phyloP scores from a whole-genome alignment of 2,888 invertebrate genomes.

The Exocentrus adspersus region DNA sequence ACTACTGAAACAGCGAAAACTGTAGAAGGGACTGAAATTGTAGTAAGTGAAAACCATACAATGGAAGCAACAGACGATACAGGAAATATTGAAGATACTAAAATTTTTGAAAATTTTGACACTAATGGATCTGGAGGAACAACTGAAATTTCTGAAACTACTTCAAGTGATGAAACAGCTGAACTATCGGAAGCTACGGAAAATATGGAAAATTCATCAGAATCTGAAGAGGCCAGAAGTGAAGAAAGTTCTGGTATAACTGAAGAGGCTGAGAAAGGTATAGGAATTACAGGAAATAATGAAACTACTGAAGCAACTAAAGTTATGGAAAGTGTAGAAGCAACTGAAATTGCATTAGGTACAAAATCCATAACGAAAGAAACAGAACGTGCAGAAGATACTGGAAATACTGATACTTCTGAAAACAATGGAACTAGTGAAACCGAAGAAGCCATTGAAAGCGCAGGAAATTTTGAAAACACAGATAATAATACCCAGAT shows the following conservation, averaged over 20 bases:
- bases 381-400: not conserved
- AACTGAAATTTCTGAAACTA: not conserved
- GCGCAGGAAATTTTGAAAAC: no score
- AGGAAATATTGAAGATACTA: not conserved
- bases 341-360: no score
- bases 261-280: not conserved
- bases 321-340: not conserved
- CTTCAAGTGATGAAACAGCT: not conserved
- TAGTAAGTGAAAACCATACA: not conserved
- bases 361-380: not conserved
- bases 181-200: not conserved
- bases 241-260: not conserved
- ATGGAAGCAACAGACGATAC: not conserved
- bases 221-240: not conserved
- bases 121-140: not conserved
- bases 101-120: no score
- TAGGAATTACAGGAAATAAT: not conserved
- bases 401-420: no score
- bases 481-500: no score
- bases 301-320: not conserved
- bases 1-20: not conserved
- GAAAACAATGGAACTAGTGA: no score
- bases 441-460: no score
- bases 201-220: no score
- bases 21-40: slow-evolving; percentile 6